Base-by-base conservation (phyloP, 2,888 invertebrate species). In the Congeria kusceri region DNA sequence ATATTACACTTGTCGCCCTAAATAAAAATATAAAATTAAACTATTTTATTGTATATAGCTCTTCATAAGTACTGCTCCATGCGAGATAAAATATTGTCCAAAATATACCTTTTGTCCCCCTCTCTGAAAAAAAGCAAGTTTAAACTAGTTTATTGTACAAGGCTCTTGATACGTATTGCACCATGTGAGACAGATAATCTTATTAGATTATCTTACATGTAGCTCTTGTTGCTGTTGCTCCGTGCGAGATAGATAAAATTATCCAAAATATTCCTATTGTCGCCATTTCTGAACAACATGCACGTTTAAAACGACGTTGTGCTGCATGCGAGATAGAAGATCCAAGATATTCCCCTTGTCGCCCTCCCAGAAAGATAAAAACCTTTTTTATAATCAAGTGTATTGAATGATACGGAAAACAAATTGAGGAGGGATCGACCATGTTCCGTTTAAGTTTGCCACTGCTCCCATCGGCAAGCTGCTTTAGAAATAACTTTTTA, bases 21-120 rank as follows among this genome's bases (percentile, higher is more conserved):
- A 93, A 98, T 98, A 3, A 75, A 77, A 1, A 13, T 13, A 3
- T 13, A 39, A 58, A 11, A 62, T 46, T 46, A n/a, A n/a, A n/a
- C n/a, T n/a, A n/a, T n/a, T n/a, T n/a, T n/a, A n/a, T n/a, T n/a
- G n/a, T n/a, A n/a, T n/a, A n/a, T n/a, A n/a, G n/a, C n/a, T n/a
- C n/a, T n/a, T 94, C 98, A 98, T 46, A 99, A 99, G 92, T 99
- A 99, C 93, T 98, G 98, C 93, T 99, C 99, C 99, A 99, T 99
- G 86, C 99, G 97, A 71, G 97, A 97, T 66, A 95, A 89, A 78
- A 99, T 95, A 94, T 99, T 99, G 94, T 99, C 99, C 46, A 94
- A 84, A 85, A 99, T 97, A 94, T 39, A 13, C 39, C 9, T 15
- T 7, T 7, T 1, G 9, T 7, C 15, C 13, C 1, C 4, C 39